Conservation (phyloP, 2,797 vertebrate species). For the Phyllotis vaccarum region DNA sequence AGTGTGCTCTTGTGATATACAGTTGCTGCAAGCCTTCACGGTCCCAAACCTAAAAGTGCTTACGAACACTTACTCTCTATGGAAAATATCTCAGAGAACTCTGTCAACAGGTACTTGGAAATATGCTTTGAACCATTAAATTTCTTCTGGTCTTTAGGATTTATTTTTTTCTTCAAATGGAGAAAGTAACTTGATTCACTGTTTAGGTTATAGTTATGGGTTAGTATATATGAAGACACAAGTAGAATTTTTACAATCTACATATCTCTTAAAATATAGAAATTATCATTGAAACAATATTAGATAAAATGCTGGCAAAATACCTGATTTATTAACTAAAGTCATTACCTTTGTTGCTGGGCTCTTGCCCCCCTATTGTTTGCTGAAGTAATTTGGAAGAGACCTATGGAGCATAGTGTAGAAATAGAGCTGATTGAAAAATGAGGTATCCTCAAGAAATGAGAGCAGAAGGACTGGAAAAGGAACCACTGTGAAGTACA, state of each 20-base stretch:
- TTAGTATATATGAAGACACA: background rate
- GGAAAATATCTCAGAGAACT: background rate
- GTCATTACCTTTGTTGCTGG: background rate
- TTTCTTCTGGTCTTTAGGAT: background rate
- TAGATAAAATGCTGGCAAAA: constrained; percentile 5
- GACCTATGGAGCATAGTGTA: background rate
- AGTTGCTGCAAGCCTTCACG: background rate
- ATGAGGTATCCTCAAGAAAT: background rate
- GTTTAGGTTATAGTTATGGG: background rate
- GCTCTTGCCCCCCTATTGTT: background rate
- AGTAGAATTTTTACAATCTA: background rate
- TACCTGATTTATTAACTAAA: background rate
- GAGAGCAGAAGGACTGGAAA: background rate
- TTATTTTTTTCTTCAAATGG: background rate
- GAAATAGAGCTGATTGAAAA: background rate
- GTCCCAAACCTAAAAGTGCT: background rate
- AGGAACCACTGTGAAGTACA: background rate
- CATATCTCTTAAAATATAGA: background rate
- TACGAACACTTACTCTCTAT: background rate
- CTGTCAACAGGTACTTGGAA: background rate
- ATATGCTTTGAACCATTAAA: constrained; percentile 25
- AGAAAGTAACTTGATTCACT: background rate
- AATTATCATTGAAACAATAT: constrained; percentile 1
- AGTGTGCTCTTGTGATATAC: background rate
- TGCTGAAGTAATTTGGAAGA: background rate